phyloP scores from a whole-genome alignment of 2,888 invertebrate species.

The Herminia tarsipennalis region DNA sequence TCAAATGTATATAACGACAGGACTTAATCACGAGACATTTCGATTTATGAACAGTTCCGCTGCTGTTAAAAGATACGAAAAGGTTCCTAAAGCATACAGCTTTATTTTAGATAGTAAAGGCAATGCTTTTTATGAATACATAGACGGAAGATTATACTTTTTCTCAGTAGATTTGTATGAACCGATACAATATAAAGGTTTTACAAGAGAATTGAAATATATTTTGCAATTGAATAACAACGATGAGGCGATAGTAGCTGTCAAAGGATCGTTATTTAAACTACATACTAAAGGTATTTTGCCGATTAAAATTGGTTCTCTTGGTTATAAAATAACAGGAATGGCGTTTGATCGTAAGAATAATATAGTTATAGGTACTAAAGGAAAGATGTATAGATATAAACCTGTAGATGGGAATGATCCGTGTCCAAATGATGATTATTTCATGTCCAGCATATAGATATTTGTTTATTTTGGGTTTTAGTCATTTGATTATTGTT shows the following conservation, averaged over 20 bases:
- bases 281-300: constrained; percentile 66
- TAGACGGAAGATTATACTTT: constrained; percentile 76
- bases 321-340: constrained; percentile 77
- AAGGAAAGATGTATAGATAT: constrained; percentile 78
- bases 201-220: constrained; percentile 74
- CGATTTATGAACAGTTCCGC: constrained; percentile 73
- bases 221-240: constrained; percentile 68
- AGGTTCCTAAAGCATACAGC: constrained; percentile 74
- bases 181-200: constrained; percentile 77
- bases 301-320: constrained; percentile 70
- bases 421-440: constrained; percentile 75
- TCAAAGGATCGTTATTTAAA: constrained; percentile 71
- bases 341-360: constrained; percentile 72
- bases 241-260: constrained; percentile 74
- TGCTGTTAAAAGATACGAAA: constrained; percentile 73
- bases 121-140: constrained; percentile 73
- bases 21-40: constrained; percentile 71
- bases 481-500: neutral
- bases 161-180: constrained; percentile 70
- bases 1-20: constrained; percentile 76
- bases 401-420: constrained; percentile 70
- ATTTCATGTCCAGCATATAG: constrained; percentile 75
- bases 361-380: constrained; percentile 75
- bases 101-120: constrained; percentile 72
- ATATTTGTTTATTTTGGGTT: neutral